Base-by-base conservation (phyloP, 2,888 invertebrate species). In the Drosophila infuscata region DNA sequence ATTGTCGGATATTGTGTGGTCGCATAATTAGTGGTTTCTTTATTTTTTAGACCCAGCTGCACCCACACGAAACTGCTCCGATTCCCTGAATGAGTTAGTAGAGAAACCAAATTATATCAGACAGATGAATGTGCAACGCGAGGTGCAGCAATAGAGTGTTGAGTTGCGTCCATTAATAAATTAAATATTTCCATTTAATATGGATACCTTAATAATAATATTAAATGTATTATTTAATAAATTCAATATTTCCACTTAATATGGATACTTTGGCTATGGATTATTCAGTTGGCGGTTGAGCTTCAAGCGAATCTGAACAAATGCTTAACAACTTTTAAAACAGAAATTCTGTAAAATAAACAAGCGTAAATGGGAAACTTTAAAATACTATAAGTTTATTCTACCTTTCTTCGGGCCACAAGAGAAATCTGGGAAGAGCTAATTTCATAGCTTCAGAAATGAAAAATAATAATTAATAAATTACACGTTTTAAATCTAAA, bases 21-120 rank as follows among this genome's bases (percentile, higher is more conserved):
- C 73, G 41, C 69, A 77, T 86, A 70, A 89, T 88, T 82, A 83
- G 90, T 71, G 90, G 90, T 83, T 89, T 81, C 76, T 77, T 88
- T 88, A 25, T 89, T 69, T 56, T 53, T n/a, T n/a, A 69, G 49
- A 25, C 35, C 54, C 33, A 46, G 15, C 33, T 41, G 15, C 48
- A 5, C 7, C 29, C 29, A 36, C 48, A 12, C 25, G 25, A 48
- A 53, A 35, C 36, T 30, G 36, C 32, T 17, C 49, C 25, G 29
- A n/a, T 15, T 11, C 29, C 56, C 49, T 80, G 51, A 80, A 65
- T 70, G 70, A 65, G 17, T 12, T 8, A n/a, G 49, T 49, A 3
- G 49, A 15, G 25, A 1, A 8, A 8, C 25, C 4, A 25, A 15
- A 8, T 25, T 7, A 8, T 15, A 25, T 25, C 25, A 25, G 25